Base-by-base conservation (phyloP, 2,797 vertebrate genomes). In the Prunella strophiata region DNA sequence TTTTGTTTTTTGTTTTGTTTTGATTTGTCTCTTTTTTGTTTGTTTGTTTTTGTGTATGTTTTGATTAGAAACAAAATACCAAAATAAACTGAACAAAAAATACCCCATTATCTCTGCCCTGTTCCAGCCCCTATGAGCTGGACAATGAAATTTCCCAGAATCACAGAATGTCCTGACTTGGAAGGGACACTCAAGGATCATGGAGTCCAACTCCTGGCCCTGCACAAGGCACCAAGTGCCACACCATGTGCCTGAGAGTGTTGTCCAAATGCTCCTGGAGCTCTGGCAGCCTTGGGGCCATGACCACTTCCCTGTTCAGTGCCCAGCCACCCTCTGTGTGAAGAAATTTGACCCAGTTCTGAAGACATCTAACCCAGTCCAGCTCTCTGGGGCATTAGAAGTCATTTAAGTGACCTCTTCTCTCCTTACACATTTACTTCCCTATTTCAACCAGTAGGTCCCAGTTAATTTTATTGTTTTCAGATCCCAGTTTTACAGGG, bases 191-290 rank as follows among this genome's bases (percentile, higher is more conserved):
- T 65, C 43, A 26, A 26, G 21, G 15, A 30, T 65, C 57, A 65
- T 21, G 0, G 0, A 71, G 21, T 40, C 45, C 43, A 51, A 8
- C 17, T 65, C n/a, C 45, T 65, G 29, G 29, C 36, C 48, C 29
- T 26, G 20, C 36, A 43, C 32, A 63, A 34, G 20, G 27, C 36
- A 45, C 19, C 50, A 51, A 51, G 8, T 5, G 25, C 19, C 25
- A n/a, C 50, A 58, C 3, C 21, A 4, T 11, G 29, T 34, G 5
- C 38, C 62, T 71, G 21, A 45, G 51, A 20, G 58, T 4, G 1
- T 34, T 89, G n/a, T 47, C 45, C 58, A 65, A 71, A 47, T 3
- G 2, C 3, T 77, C 8, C 45, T 47, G 21, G 51, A 72, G 38
- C n/a, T 71, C 29, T 71, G 25, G n/a, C 14, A 58, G 58, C 23